Conservation (phyloP, 1,140 invertebrate genomes). For the Agrypnia vestita region DNA sequence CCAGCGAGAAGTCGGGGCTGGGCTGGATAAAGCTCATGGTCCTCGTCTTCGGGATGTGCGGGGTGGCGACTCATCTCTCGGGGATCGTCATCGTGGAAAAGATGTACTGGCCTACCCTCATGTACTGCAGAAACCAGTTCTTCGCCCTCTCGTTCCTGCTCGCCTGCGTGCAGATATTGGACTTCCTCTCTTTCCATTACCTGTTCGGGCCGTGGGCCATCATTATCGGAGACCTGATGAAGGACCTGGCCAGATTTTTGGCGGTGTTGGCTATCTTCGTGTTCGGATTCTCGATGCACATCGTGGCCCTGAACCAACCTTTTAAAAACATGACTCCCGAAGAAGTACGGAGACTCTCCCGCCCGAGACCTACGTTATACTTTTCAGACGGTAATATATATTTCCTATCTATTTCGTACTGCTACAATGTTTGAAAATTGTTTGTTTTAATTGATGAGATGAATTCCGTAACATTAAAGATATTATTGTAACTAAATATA, state of each 20-base stretch:
- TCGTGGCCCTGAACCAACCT: conserved; percentile 96
- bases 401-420: conserved; percentile 38
- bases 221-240: conserved; percentile 91
- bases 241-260: conserved; percentile 94
- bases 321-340: conserved; percentile 79
- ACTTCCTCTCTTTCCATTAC: conserved; percentile 98
- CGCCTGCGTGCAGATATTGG: conserved; percentile 97
- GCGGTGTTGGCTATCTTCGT: conserved; percentile 98
- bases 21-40: conserved; percentile 95
- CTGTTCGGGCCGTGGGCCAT: conserved; percentile 98
- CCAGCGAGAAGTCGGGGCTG: conserved; percentile 94
- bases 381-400: conserved; percentile 84
- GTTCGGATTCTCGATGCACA: conserved; percentile 98
- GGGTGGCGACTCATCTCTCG: conserved; percentile 91
- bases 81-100: conserved; percentile 81
- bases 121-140: conserved; percentile 96
- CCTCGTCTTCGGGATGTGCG: conserved; percentile 92
- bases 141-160: conserved; percentile 95
- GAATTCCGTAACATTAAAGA: background rate
- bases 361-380: conserved; percentile 71
- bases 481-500: background rate
- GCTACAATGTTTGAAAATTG: background rate
- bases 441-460: background rate
- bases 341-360: conserved; percentile 72
- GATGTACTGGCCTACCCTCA: conserved; percentile 84